Evolutionary conservation across 2,888 invertebrate genomes (phyloP), one percentile per base, ranked within the genome.

Genomic region (Dione vanillae): DNA sequence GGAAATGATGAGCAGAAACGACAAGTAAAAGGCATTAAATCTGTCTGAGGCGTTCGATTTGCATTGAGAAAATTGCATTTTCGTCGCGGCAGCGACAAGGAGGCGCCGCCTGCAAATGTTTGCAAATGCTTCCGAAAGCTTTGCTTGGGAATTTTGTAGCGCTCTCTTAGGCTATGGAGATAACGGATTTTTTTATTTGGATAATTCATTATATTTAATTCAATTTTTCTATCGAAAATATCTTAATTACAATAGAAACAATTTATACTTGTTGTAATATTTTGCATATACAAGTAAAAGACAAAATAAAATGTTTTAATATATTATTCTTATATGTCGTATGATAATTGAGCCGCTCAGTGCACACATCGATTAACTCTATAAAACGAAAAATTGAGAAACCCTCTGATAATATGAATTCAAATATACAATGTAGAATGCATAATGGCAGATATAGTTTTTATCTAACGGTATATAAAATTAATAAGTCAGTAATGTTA

Each of bases 21-120:
- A 83, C 86, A 87, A 89, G 87, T 87, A 87, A 89, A 91, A 88
- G 85, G 87, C 89, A 91, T 92, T 91, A 91, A 91, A 90, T 90
- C 89, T 87, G 87, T 90, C 90, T 89, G 85, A 84, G 79, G 84
- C 86, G 85, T 91, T 91, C 89, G 89, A 91, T 91, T 91, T 91
- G 89, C 91, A 91, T 90, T 89, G 86, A 80, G 87, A 87, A 90
- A 91, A 92, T 91, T 92, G 92, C 91, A 91, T 91, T 91, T 89
- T 87, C 85, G 78, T 88, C 84, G 86, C 83, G 84, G 75, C 82
- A 85, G 83, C 86, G 89, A 83, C 87, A 82, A 84, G 85, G 78
- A 85, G 80, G 80, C 78, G 87, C 81, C 81, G 82, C 77, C 82
- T 82, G 83, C 80, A 83, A 86, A 86, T 89, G 85, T 90, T 89